phyloP scores from a whole-genome alignment of 2,888 invertebrate species.

The Hybos culiciformis region DNA sequence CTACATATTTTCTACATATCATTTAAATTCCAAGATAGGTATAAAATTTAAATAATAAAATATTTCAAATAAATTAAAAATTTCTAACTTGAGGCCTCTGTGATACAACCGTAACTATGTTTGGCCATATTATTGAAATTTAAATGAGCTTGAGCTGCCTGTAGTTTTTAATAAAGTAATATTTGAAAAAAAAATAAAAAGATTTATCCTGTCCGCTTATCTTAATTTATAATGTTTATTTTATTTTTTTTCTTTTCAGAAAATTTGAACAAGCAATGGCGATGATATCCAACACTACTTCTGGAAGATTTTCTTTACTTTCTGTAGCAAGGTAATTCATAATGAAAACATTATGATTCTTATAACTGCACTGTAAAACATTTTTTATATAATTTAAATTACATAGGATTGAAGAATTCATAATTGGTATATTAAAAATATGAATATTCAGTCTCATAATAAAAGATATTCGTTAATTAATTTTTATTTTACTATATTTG shows the following conservation, averaged over 20 bases:
- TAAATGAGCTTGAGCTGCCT: too few relatives aligned
- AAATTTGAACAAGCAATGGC: constrained; percentile 77
- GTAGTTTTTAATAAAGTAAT: too few relatives aligned
- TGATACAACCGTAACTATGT: too few relatives aligned
- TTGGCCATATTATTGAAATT: too few relatives aligned
- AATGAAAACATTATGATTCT: not conserved
- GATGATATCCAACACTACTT: constrained; percentile 51
- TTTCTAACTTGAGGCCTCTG: too few relatives aligned
- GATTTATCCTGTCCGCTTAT: too few relatives aligned
- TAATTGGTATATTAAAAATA: not conserved
- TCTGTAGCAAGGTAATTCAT: constrained; percentile 26
- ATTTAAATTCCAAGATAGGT: too few relatives aligned
- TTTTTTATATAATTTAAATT: too few relatives aligned
- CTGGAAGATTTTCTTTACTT: constrained; percentile 36
- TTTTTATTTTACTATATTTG: constrained; percentile 1
- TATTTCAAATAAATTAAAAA: too few relatives aligned
- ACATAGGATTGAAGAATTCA: not conserved
- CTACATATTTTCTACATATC: too few relatives aligned
- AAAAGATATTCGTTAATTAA: constrained; percentile 1
- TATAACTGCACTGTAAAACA: not conserved
- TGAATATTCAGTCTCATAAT: not conserved
- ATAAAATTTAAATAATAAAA: too few relatives aligned
- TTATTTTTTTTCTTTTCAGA: constrained; percentile 26
- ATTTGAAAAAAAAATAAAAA: too few relatives aligned
- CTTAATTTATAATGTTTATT: not conserved